phyloP scores from a whole-genome alignment of 2,888 invertebrate species.

The Cantharis rustica region DNA sequence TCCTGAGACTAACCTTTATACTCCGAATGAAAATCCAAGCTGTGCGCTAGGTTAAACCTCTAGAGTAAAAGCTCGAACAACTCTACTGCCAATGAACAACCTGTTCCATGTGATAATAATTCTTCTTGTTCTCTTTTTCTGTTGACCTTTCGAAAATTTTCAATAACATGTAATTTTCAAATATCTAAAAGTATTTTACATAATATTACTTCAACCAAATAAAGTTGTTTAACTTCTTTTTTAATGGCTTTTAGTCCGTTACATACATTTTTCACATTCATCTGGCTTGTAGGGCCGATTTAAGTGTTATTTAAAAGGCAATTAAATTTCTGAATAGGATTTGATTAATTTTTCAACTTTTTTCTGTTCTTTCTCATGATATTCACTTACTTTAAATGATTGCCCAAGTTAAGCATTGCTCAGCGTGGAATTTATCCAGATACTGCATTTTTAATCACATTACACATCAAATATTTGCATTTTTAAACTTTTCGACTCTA shows the following conservation, averaged over 20 bases:
- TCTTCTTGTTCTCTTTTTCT: slow-evolving; percentile 10
- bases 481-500: not conserved
- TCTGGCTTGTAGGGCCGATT: not conserved
- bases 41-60: slow-evolving; percentile 41
- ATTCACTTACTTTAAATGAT: not conserved
- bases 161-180: not conserved
- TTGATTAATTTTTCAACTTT: not conserved
- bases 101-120: slow-evolving; percentile 36
- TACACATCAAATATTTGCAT: not conserved
- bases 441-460: not conserved
- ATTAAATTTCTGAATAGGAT: not conserved
- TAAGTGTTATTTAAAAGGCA: not conserved
- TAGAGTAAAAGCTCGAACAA: slow-evolving; percentile 34
- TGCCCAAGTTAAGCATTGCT: not conserved
- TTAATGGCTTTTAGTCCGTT: not conserved
- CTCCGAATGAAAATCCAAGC: slow-evolving; percentile 32
- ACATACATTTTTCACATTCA: not conserved
- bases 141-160: slow-evolving; percentile 12
- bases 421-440: not conserved
- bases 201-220: not conserved
- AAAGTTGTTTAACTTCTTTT: not conserved
- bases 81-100: slow-evolving; percentile 42
- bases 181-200: not conserved
- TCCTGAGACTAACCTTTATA: slow-evolving; percentile 30
- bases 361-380: not conserved